phyloP scores from a whole-genome alignment of 2,888 invertebrate species.

The Hedya salicella region DNA sequence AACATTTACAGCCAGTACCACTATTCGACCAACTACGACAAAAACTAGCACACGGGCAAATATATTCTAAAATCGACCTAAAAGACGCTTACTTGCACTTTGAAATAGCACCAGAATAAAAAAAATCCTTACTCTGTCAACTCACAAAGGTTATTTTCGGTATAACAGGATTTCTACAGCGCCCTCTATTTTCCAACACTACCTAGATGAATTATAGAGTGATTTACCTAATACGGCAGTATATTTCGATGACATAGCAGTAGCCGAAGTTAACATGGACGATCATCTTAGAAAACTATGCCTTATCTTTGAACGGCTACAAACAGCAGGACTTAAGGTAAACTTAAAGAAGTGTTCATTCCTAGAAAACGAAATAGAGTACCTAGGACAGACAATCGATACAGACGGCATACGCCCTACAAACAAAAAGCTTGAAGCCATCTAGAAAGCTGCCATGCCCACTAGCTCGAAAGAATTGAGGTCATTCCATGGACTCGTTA shows the following conservation, averaged over 20 bases:
- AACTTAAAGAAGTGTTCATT: constrained; percentile 33
- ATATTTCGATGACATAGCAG: constrained; percentile 42
- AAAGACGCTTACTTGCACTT: constrained; percentile 26
- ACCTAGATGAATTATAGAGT: constrained; percentile 31
- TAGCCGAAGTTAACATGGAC: constrained; percentile 19
- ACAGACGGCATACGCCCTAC: constrained; percentile 40
- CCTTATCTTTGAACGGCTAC: constrained; percentile 25
- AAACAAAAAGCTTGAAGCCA: constrained; percentile 30
- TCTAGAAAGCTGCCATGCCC: not conserved
- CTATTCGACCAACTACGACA: constrained; percentile 41
- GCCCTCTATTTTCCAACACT: constrained; percentile 43
- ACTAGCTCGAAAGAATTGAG: constrained; percentile 14
- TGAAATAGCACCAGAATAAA: constrained; percentile 20
- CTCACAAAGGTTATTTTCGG: constrained; percentile 12
- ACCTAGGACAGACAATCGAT: constrained; percentile 37
- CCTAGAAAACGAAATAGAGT: constrained; percentile 34
- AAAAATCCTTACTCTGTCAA: constrained; percentile 27
- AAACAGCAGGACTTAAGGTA: constrained; percentile 13
- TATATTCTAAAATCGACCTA: constrained; percentile 18
- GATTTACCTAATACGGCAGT: constrained; percentile 36
- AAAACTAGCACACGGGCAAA: constrained; percentile 10
- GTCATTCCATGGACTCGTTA: constrained; percentile 27
- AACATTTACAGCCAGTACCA: constrained; percentile 37
- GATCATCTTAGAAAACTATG: constrained; percentile 25
- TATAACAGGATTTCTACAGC: constrained; percentile 41